Percentiles rank a stretch among this genome's conserved stretches.
phyloP scores from a whole-genome alignment of 2,797 vertebrate species.

The Tachyglossus aculeatus region DNA sequence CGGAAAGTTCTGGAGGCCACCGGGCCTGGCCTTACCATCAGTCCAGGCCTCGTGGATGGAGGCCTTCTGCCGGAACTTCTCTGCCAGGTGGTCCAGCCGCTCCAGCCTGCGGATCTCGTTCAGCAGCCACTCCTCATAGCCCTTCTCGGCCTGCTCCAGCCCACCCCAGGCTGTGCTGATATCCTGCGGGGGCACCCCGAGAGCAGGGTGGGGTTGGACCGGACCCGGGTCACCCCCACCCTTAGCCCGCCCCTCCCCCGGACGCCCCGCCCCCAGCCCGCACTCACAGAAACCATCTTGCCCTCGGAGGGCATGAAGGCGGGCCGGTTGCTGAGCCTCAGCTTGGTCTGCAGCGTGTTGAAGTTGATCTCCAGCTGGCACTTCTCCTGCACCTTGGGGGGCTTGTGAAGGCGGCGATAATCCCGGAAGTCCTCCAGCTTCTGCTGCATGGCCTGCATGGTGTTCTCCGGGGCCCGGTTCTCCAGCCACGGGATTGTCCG shows the following conservation, averaged over 20 bases:
- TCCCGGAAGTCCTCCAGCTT: constrained; percentile 98
- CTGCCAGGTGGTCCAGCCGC: constrained; percentile 94
- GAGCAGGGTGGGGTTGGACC: not conserved
- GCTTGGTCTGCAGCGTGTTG: constrained; percentile 98
- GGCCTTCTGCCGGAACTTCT: constrained; percentile 98
- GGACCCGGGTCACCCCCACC: accelerated
- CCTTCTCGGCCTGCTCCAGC: constrained; percentile 95
- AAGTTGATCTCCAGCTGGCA: constrained; percentile 99
- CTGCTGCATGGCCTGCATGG: constrained; percentile 99
- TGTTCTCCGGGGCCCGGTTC: constrained; percentile 93
- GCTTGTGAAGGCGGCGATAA: constrained; percentile 95
- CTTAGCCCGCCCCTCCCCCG: not conserved
- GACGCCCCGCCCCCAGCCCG: not conserved
- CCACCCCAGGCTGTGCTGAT: constrained; percentile 94
- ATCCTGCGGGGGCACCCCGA: constrained; percentile 75
- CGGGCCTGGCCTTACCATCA: constrained; percentile 69
- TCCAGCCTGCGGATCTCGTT: constrained; percentile 97
- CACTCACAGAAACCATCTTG: constrained; percentile 95
- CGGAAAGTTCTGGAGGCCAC: not conserved
- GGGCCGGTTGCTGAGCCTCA: constrained; percentile 94
- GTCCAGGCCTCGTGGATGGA: constrained; percentile 98
- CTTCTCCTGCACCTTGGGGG: constrained; percentile 98
- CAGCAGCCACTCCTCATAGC: constrained; percentile 97
- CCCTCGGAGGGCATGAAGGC: constrained; percentile 99
- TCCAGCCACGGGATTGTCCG: constrained; percentile 98